A percentile compares a stretch with the other conserved stretches of the same genome.
Evolutionary conservation across 64 coral and sea anemone genomes (phyloP).

Genomic region (Stichodactyla helianthus): DNA sequence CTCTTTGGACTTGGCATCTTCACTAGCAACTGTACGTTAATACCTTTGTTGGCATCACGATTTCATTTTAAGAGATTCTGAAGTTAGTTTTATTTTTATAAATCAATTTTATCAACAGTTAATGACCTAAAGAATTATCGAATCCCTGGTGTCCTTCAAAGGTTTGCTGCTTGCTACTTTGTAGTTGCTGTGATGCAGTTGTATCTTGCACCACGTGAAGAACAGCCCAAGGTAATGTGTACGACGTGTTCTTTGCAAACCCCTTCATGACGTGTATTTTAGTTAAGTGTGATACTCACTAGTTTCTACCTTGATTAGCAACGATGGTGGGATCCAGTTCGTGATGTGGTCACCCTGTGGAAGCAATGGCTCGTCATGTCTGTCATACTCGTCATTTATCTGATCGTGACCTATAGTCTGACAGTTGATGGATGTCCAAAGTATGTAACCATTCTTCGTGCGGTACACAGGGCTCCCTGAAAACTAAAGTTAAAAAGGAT

Average conservation of each 20-base stretch:
- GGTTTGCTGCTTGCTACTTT: constrained; percentile 67
- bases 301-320: constrained; percentile 20
- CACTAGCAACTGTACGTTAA: constrained; percentile 86
- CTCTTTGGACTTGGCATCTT: constrained; percentile 85
- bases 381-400: constrained; percentile 51
- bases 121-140: constrained; percentile 54
- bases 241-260: no score
- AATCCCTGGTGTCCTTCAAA: constrained; percentile 71
- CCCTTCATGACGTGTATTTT: background rate
- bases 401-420: constrained; percentile 70
- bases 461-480: background rate
- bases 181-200: constrained; percentile 65
- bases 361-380: constrained; percentile 72
- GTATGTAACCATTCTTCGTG: constrained; percentile 42
- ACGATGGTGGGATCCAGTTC: constrained; percentile 74
- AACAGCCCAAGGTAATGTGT: background rate
- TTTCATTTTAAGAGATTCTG: background rate
- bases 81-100: no score
- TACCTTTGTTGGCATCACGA: no score
- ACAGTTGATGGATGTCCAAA: constrained; percentile 62
- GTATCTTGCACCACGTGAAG: constrained; percentile 18
- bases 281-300: background rate
- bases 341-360: constrained; percentile 83
- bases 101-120: background rate
- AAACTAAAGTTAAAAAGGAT: no score